Base-by-base conservation (phyloP, 2,888 invertebrate genomes). In the Sinelater perroti region DNA sequence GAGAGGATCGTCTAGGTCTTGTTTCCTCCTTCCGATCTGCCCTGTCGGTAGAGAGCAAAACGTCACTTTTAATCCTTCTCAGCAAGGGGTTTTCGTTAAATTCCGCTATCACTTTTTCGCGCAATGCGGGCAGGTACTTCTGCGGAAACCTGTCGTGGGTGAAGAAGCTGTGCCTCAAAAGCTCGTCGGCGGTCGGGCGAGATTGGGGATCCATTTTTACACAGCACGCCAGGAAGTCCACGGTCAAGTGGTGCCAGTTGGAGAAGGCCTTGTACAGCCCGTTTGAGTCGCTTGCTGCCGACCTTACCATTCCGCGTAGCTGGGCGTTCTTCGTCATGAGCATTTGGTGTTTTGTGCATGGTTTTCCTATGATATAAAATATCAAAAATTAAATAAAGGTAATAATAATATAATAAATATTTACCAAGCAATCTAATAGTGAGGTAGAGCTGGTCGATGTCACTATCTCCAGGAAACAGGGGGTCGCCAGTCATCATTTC, bases 401-500 rank as follows among this genome's bases (percentile, higher is more conserved):
- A 8, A 40, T 26, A 8, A 28, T 2, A 11, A 11, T 4, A 11
- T 30, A 10, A 8, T 30, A 10, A 30, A 10, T 52, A 13, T 61
- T 79, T 66, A 87, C 93, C 94, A 59, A 93, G 82, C 71, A 87
- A 83, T 77, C 87, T 89, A 28, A 90, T 88, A 61, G 94, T 93
- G 62, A 90, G 85, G 67, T 88, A 91, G 0, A 95, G 81, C 72
- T 94, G 94, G 74, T 95, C 95, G 50, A 94, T 90, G 75, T 95
- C 94, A 0, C 93, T 93, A 70, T 94, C 92, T 0, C 94, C 94
- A 0, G 94, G 93, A 77, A 93, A 93, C 45, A 94, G 76, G 0
- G 94, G 92, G 68, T 92, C 91, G 0, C 93, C 93, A 0, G 88
- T 90, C 78, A 93, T 80, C 89, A 94, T 91, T 80, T 94, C 94